Percentiles rank a stretch among this genome's conserved stretches.
phyloP scores from a whole-genome alignment of 1,140 invertebrate genomes.

The Eurosta solidaginis region DNA sequence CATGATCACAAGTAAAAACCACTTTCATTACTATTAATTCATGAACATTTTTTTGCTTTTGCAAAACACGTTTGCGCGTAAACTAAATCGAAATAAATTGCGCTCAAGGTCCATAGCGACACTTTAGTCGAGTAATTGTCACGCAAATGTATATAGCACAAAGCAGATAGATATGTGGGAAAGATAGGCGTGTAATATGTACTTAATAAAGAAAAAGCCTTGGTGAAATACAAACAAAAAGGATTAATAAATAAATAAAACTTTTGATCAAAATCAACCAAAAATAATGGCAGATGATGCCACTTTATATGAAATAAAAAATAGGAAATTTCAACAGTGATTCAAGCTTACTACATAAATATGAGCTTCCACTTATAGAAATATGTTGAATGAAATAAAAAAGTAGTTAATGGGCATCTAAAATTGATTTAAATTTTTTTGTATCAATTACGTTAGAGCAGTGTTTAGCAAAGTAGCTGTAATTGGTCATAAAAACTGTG shows the following conservation, averaged over 20 bases:
- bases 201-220: conserved; percentile 15
- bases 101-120: conserved; percentile 32
- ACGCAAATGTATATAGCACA: neutral
- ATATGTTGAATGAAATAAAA: neutral
- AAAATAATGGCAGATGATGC: neutral
- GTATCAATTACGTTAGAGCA: conserved; percentile 14
- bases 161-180: neutral
- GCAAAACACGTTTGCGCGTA: neutral
- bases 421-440: neutral
- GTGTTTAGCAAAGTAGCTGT: neutral
- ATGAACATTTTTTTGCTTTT: neutral
- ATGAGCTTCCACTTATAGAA: neutral
- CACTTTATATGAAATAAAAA: neutral
- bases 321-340: neutral
- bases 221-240: neutral
- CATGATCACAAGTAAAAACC: neutral
- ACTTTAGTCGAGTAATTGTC: conserved; percentile 21
- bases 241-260: neutral
- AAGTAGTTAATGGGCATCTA: too few relatives aligned
- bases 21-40: neutral
- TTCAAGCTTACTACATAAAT: neutral
- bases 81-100: conserved; percentile 32
- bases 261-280: too few relatives aligned
- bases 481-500: neutral
- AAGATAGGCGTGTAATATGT: neutral